Evolutionary conservation across 2,797 vertebrate species (phyloP), one percentile per base, ranked within the genome.

Genomic region (Furcifer pardalis): DNA sequence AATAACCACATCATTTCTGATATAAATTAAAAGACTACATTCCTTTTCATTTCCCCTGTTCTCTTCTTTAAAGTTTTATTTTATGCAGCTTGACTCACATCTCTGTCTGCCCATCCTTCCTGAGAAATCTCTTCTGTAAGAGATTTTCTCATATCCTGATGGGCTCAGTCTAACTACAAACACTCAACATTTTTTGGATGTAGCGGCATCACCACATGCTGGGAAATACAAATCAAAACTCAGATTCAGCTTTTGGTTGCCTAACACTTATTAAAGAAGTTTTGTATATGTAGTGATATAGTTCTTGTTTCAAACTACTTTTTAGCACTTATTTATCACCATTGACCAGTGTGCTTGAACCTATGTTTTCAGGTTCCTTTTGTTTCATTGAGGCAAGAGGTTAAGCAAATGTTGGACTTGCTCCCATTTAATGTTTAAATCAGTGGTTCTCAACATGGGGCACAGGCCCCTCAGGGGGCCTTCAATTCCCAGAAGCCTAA

Each of bases 111-210:
- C 65, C 56, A 71, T 23, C 4, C 21, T 71, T 79, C 21, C 85
- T 68, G 69, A 37, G 27, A 71, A 82, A 75, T 0, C 2, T 7
- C 88, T 23, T 52, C 80, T 56, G 7, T 15, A 4, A 17, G 35
- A 88, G 59, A 68, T 13, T 42, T 74, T 87, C 59, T 42, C n/a
- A 88, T 59, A 65, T 90, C 56, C 84, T 27, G 5, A 84, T 62
- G 83, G 30, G 2, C 83, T 79, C 8, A 66, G 49, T 30, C 80
- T 56, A 76, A 85, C 89, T 30, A 19, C 32, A 5, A 69, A 3
- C 1, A 0, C 79, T 77, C 62, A 4, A 89, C 25, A n/a, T 63
- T 35, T 65, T 52, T 10, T 76, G 27, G 25, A 40, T 19, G n/a
- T 52, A 52, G 35, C 19, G 79, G 79, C 62, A 60, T 7, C 82